Evolutionary conservation across 2,888 invertebrate genomes (phyloP).

Genomic region (Halocaridina rubra): DNA sequence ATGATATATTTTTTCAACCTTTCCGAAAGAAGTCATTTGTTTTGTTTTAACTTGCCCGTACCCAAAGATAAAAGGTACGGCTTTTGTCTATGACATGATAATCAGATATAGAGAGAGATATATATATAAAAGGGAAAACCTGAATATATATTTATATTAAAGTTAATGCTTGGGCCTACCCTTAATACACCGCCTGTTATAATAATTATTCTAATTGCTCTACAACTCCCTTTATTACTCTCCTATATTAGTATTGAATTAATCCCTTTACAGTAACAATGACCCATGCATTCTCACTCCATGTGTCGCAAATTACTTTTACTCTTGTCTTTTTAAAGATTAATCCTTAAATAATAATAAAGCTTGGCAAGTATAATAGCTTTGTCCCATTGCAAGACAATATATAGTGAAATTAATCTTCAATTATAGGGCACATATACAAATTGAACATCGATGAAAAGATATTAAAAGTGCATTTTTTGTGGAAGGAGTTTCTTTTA

Average conservation of each 20-base stretch:
- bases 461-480: slow-evolving; percentile 48
- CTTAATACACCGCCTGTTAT: slow-evolving; percentile 7
- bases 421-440: not conserved
- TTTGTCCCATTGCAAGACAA: too few relatives aligned
- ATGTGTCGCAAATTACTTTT: not conserved
- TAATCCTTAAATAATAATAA: too few relatives aligned
- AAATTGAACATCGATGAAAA: too few relatives aligned
- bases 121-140: not conserved
- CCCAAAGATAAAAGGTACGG: not conserved
- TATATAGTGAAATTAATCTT: not conserved
- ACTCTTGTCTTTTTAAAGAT: too few relatives aligned
- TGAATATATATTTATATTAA: slow-evolving; percentile 6
- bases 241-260: too few relatives aligned
- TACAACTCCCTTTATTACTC: not conserved
- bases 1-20: slow-evolving; percentile 60
- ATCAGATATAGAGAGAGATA: slow-evolving; percentile 11
- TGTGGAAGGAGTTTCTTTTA: not conserved
- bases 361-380: too few relatives aligned
- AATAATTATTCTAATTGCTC: too few relatives aligned
- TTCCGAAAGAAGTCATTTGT: slow-evolving; percentile 34
- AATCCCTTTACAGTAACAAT: not conserved
- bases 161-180: slow-evolving; percentile 22
- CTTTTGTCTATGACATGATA: slow-evolving; percentile 1
- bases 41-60: slow-evolving; percentile 32
- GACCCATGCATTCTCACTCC: slow-evolving; percentile 42